Evolutionary conservation across 2,888 invertebrate species (phyloP), one percentile per base, ranked within the genome.

Genomic region (Galerucella nymphaeae): DNA sequence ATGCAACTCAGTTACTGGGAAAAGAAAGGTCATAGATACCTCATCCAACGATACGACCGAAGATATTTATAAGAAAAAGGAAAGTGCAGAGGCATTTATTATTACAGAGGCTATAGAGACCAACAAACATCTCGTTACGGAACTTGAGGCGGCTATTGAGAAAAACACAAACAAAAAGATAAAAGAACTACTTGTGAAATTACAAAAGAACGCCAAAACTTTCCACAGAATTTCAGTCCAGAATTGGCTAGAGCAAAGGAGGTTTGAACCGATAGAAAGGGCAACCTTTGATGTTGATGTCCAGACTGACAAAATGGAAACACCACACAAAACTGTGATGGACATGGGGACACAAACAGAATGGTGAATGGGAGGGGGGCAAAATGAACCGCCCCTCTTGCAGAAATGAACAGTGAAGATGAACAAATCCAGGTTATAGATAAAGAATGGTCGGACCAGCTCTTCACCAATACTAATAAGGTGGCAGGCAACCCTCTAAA

Each of bases 121-220:
- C 13, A 18, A 72, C n/a, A 45, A 14, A 9, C 57, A 50, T 38
- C 61, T 72, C 11, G 38, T 67, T 11, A n/a, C 41, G 13, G 53
- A 68, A 13, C 61, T 48, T 10, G 72, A 72, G 62, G 63, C 72
- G 2, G 68, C 68, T 30, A 62, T 55, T 5, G 20, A 55, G n/a
- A 55, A 53, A 53, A 11, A 13, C 50, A 13, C 4, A 13, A 42
- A 53, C 2, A 38, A 42, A 38, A n/a, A 10, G 14, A 16, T 59
- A 23, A 59, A 59, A n/a, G 59, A 59, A 0, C 8, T 59, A 38
- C 30, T 23, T 8, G 14, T 38, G 9, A 23, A 23, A 59, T 6
- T 59, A n/a, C 30, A 14, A 8, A 59, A 11, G n/a, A 59, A 59
- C 11, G 14, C 14, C n/a, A 3, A 18, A 23, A 59, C 13, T 8